Percentiles rank a stretch among this genome's conserved stretches.
phyloP scores from a whole-genome alignment of 2,888 invertebrate genomes.

The Aphrophora alni region DNA sequence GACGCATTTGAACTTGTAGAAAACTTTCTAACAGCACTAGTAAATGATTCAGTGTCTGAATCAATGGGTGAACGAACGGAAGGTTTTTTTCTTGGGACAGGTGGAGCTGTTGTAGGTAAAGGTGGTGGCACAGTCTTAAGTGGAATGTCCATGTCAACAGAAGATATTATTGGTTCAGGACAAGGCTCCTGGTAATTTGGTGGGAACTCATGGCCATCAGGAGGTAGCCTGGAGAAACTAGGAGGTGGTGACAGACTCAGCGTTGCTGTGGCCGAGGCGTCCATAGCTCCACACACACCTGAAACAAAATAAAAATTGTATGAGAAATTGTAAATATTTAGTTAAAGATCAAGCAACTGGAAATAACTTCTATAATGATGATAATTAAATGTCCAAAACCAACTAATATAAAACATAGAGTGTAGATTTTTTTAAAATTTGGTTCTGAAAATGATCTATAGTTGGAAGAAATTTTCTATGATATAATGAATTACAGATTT shows the following conservation, averaged over 20 bases:
- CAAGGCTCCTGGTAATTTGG: slow-evolving; percentile 66
- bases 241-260: slow-evolving; percentile 52
- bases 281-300: slow-evolving; percentile 39
- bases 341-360: no score
- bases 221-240: slow-evolving; percentile 72
- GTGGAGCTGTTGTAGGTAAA: slow-evolving; percentile 41
- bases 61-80: slow-evolving; percentile 13
- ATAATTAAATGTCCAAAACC: no score
- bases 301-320: slow-evolving; percentile 10
- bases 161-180: slow-evolving; percentile 43
- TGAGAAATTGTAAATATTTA: no score
- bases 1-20: slow-evolving; percentile 18
- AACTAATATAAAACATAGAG: no score
- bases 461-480: no score
- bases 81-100: slow-evolving; percentile 30
- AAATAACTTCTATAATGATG: no score
- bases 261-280: slow-evolving; percentile 35
- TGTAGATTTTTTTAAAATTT: no score
- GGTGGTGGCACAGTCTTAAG: slow-evolving; percentile 34
- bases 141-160: slow-evolving; percentile 46
- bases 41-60: slow-evolving; percentile 16
- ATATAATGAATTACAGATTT: no score
- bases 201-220: slow-evolving; percentile 84
- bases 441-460: no score
- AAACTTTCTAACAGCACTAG: slow-evolving; percentile 20